Evolutionary conservation across 2,888 invertebrate genomes (phyloP), one percentile per base, ranked within the genome.

Genomic region (Rhagium mordax): DNA sequence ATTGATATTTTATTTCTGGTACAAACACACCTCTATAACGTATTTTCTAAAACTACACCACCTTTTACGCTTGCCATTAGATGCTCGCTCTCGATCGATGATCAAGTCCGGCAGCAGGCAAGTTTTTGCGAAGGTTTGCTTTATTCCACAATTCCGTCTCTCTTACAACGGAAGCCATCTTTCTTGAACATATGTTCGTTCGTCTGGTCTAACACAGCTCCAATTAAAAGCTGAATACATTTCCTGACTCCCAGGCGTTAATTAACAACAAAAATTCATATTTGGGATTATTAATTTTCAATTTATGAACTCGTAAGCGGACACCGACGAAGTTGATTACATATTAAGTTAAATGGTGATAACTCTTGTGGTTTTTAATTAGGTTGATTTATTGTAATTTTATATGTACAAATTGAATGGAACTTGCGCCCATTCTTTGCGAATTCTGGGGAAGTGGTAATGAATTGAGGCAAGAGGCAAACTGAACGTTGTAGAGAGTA

Each of bases 161-260:
- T 13, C 15, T 29, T 65, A 53, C 29, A 41, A 33, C 51, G 65
- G 65, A 65, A 65, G 53, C 49, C 65, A 65, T 65, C 24, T 65
- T 65, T 65, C 53, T 65, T 13, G 18, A 65, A 65, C 65, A 53
- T 29, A 21, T 65, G 53, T 65, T 51, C 15, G 24, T 24, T 64
- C 27, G 41, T 64, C 49, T 65, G 53, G 53, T 20, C 33, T 65
- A 33, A 53, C 55, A 21, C 53, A 53, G 21, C 29, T 18, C 20
- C 18, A 53, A 53, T 65, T 55, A 20, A 53, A 2, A 53, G 10
- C 13, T 29, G 49, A 18, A 18, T 13, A 29, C 18, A 18, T 53
- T 53, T 51, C 24, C 20, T 41, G 3, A 29, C 5, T 20, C 24
- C n/a, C 29, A 4, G 13, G 33, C 4, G 53, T 41, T 65, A 51